Evolutionary conservation across 2,113 vertebrate species (phyloP), one percentile per base, ranked within the genome.

Genomic region (Struthio camelus): DNA sequence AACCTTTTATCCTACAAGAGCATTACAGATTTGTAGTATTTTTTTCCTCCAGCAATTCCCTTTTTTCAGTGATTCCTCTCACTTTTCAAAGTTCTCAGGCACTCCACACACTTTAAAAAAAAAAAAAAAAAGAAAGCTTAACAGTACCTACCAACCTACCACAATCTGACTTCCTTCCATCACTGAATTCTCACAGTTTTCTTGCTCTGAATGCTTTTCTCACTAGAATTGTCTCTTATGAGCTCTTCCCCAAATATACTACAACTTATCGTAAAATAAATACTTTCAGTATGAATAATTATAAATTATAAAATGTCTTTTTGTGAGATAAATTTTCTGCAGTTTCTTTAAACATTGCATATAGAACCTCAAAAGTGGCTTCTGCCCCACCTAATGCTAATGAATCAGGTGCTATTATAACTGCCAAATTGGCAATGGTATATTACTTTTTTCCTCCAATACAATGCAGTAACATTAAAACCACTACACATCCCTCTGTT

Each of bases 401-500:
- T 61, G 64, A 95, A 86, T 77, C 75, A 85, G 84, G 64, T 91
- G 79, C 76, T 80, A n/a, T 50, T 73, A 13, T 27, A 81, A 91
- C 34, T 89, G 78, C 71, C 85, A 87, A 2, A 76, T 76, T 76
- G 84, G 51, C 24, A 85, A 93, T 16, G 36, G 32, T 64, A 81
- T 71, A 72, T 70, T 89, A 86, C 80, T 46, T 95, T 75, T 56
- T 73, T 89, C 67, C 87, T 90, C 64, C 80, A 70, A 34, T 71
- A 38, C 70, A 40, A 40, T 67, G 44, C 44, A 95, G 67, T 69
- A 96, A 77, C n/a, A 64, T 67, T 81, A 73, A 93, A 95, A 51
- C 34, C n/a, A 65, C 77, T 75, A 48, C 5, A 7, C 19, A 36
- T 50, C 40, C 40, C 67, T 54, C 90, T 58, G 34, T 91, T 92